phyloP scores from a whole-genome alignment of 2,888 invertebrate species.

The Ypsolopha scabrella region DNA sequence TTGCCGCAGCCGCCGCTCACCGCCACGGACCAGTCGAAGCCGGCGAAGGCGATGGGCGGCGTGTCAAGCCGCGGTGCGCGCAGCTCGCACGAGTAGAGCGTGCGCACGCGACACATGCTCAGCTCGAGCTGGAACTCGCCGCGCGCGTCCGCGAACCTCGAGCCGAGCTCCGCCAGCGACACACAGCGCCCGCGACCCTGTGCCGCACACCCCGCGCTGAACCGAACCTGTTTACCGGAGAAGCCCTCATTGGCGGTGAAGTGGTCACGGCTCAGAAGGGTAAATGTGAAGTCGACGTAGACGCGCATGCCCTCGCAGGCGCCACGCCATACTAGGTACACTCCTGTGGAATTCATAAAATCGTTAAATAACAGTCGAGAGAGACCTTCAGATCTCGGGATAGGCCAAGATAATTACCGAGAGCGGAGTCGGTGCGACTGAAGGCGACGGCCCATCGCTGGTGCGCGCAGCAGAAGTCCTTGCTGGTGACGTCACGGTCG shows the following conservation, averaged over 20 bases:
- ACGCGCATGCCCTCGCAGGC: constrained; percentile 81
- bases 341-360: constrained; percentile 66
- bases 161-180: constrained; percentile 76
- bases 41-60: constrained; percentile 78
- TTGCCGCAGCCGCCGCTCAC: constrained; percentile 72
- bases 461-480: constrained; percentile 85
- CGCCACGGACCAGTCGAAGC: constrained; percentile 85
- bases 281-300: constrained; percentile 85
- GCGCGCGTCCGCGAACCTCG: constrained; percentile 81
- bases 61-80: constrained; percentile 69
- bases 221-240: constrained; percentile 79
- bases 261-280: constrained; percentile 83
- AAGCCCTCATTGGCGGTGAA: constrained; percentile 86
- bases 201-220: constrained; percentile 77
- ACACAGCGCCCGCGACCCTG: constrained; percentile 82
- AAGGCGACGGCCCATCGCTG: constrained; percentile 87
- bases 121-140: constrained; percentile 86
- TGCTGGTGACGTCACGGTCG: constrained; percentile 83
- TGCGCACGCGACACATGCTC: constrained; percentile 79
- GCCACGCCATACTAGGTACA: constrained; percentile 82
- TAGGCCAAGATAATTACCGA: constrained; percentile 32
- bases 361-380: not conserved
- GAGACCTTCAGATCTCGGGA: not conserved
- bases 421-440: constrained; percentile 79
- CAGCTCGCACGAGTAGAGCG: constrained; percentile 80